Percentiles rank a stretch among this genome's conserved stretches.
Conservation (phyloP, 2,888 invertebrate genomes). For the Stomorhina lunata region DNA sequence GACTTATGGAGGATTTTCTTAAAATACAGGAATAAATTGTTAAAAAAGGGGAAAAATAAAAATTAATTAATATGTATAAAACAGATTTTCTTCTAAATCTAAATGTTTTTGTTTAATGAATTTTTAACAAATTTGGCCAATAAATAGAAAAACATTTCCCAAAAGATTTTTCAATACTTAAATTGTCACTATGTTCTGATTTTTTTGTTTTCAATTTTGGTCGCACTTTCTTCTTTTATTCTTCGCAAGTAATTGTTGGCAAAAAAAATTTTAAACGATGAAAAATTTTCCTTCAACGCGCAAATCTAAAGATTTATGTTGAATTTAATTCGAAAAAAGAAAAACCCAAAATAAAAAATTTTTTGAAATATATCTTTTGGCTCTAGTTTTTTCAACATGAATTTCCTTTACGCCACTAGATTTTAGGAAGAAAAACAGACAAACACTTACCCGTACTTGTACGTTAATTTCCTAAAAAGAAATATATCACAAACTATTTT, state of each 20-base stretch:
- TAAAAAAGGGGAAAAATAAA: too few species aligned
- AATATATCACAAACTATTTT: conserved; percentile 12
- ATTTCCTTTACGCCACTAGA: background rate
- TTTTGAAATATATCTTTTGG: conserved; percentile 11
- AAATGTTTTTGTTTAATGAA: background rate
- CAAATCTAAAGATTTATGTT: conserved; percentile 18
- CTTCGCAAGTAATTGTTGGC: background rate
- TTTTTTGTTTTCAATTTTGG: background rate
- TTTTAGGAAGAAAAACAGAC: background rate
- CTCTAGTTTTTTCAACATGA: background rate
- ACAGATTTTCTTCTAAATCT: conserved; percentile 10
- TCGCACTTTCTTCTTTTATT: background rate
- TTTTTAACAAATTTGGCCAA: too few species aligned
- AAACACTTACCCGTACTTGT: background rate
- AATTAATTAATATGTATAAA: conserved; percentile 1
- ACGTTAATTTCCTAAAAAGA: conserved; percentile 10
- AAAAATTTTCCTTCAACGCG: conserved; percentile 1
- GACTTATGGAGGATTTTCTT: too few species aligned
- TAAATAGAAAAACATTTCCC: background rate
- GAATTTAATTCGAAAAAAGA: conserved; percentile 20
- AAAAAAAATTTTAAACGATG: too few species aligned
- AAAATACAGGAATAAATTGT: too few species aligned
- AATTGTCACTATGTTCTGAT: conserved; percentile 32
- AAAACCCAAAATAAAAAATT: too few species aligned
- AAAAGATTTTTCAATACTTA: background rate